Base-by-base conservation (phyloP, 64 coral and sea anemone genomes). In the Stichodactyla helianthus region DNA sequence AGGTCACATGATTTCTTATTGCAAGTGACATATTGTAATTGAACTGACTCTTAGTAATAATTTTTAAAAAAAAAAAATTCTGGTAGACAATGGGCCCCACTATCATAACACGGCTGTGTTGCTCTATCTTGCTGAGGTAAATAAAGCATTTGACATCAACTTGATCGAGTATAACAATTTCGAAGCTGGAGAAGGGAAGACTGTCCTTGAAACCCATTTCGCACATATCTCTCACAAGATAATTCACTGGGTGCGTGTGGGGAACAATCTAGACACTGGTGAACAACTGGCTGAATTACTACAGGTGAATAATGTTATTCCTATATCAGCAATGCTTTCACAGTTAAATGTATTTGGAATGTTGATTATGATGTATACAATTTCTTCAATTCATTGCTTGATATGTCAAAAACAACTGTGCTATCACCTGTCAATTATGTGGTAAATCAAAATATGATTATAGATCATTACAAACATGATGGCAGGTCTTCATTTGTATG, bases 11-110 rank as follows among this genome's bases (percentile, higher is more conserved):
- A 44, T 44, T 44, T 44, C 35, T 44, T 44, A 44, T 44, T 44
- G 35, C 35, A 44, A 44, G 35, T 44, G 35, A 44, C 35, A 44
- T 44, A 44, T 2, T 44, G 35, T 44, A 44, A 3, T 44, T 44
- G 35, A 44, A 1, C 35, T 3, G 35, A 44, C 35, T 44, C 1
- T 44, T 44, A 44, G 35, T 44, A 44, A 44, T 44, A 44, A 44
- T 44, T 44, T 44, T 44, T 44, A 3, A 44, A 35, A 35, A 71
- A n/a, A n/a, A n/a, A n/a, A n/a, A n/a, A n/a, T 86, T 62, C 13
- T 86, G 76, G 19, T 59, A 86, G 85, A 86, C n/a, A 86, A 86
- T 70, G 85, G 85, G 12, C 85, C 85, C 11, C 85, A 86, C 26
- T 86, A 86, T 35, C 85, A 86, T 26, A 86, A 86, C 35, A 68